Evolutionary conservation across 2,797 vertebrate species (phyloP), one percentile per base, ranked within the genome.

Genomic region (Pipistrellus kuhlii): DNA sequence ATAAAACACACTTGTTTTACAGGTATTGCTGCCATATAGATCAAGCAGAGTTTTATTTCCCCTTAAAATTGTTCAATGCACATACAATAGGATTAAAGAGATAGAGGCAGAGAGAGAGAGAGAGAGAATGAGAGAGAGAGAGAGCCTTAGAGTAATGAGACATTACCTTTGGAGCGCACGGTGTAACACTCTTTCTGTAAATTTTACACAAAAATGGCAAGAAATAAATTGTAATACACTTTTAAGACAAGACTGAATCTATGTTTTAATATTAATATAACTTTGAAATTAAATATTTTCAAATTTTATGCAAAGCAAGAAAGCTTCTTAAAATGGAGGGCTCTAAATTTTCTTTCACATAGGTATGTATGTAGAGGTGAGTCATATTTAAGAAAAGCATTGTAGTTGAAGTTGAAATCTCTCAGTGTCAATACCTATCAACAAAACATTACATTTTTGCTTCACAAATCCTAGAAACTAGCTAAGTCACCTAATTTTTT

Each of bases 121-220:
- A 99, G 98, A 99, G 95, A 96, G 80, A 97, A 94, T 98, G 93
- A 97, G 85, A 97, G 92, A 97, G 93, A 97, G 97, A 98, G 98
- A 99, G 99, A 99, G 99, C 99, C 99, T 99, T 99, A 99, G 99
- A 99, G 98, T 97, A 98, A 98, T 98, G 98, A 99, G 98, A 99
- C 99, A 99, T 99, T 99, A 99, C 99, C 99, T 99, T 99, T 99
- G 99, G 99, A 99, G 99, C 98, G 99, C 99, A 99, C 99, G 99
- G 98, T 99, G 99, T 99, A 99, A 99, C 99, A 98, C 98, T 99
- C 99, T 99, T 99, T 99, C 99, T 99, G 99, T 98, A 99, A 99
- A 99, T 99, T 99, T 99, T 99, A 99, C 99, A 99, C 99, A 99
- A 99, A 99, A 99, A 99, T 97, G 99, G 99, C 99, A 99, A 99